A percentile compares a stretch with the other conserved stretches of the same genome.
These are phyloP conservation scores for Formicarius rufipectus DNA, from an alignment of 2,113 vertebrate species.

Conservation along the genomic window DNA sequence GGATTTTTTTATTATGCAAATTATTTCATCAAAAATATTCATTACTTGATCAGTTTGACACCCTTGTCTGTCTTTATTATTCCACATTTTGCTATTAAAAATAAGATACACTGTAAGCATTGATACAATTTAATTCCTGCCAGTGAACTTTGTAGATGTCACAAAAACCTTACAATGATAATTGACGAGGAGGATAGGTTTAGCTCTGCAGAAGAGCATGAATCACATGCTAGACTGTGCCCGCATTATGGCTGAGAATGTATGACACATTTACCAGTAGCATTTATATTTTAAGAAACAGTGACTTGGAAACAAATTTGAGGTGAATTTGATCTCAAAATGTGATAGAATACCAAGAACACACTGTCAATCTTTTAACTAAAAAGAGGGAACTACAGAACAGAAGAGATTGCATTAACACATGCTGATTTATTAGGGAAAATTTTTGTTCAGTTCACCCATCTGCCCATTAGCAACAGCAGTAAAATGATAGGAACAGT, in stretches of 20 bases:
- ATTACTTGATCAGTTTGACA: neutral
- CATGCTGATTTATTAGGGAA: neutral
- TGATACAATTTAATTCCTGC: neutral
- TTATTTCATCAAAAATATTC: neutral
- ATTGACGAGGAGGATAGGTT: neutral
- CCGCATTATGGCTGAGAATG: conserved; percentile 13
- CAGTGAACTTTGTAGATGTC: neutral
- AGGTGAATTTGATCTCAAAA: conserved; percentile 22
- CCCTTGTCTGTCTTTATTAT: neutral
- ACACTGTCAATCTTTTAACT: neutral
- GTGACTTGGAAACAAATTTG: neutral
- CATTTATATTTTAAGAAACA: conserved; percentile 53
- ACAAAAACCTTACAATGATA: neutral
- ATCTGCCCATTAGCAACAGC: neutral
- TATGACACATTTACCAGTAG: conserved; percentile 44
- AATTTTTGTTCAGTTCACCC: neutral
- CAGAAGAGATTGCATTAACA: neutral
- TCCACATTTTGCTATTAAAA: neutral
- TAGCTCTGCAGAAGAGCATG: neutral
- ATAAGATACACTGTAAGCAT: neutral
- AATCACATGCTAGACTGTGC: conserved; percentile 60
- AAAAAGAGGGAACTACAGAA: neutral
- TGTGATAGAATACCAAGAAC: neutral
- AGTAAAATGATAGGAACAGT: neutral
- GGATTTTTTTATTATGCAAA: neutral